A percentile compares a stretch with the other conserved stretches of the same genome.
Evolutionary conservation across 2,888 invertebrate genomes (phyloP).

Genomic region (Trachelus tabidus): DNA sequence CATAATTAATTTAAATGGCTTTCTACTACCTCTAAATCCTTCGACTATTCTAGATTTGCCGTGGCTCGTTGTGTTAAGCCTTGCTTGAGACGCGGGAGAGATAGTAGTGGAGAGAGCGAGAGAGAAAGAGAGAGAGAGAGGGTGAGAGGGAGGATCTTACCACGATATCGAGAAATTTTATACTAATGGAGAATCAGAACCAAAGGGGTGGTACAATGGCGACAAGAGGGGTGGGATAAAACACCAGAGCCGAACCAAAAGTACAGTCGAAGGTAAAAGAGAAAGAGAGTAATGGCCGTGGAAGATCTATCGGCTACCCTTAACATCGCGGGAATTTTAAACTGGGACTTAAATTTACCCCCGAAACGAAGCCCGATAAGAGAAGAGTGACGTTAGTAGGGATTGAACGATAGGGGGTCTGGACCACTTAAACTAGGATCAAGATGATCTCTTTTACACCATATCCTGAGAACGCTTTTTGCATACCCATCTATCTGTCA

Average conservation of each 20-base stretch:
- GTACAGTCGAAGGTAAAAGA: not conserved
- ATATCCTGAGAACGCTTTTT: not conserved
- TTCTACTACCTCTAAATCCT: not conserved
- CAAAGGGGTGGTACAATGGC: not conserved
- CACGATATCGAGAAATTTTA: not conserved
- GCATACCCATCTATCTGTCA: not conserved
- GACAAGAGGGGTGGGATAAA: not conserved
- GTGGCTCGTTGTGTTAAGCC: no score
- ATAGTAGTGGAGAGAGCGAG: constrained; percentile 8
- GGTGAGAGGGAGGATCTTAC: not conserved
- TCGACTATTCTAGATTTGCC: no score
- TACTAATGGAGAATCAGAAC: not conserved
- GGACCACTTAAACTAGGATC: not conserved
- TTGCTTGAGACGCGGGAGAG: constrained; percentile 4
- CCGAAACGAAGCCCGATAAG: not conserved
- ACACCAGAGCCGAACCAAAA: not conserved
- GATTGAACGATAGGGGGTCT: not conserved
- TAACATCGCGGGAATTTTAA: constrained; percentile 37
- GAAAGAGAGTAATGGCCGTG: constrained; percentile 10
- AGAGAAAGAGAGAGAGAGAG: not conserved
- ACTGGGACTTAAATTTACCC: constrained; percentile 35
- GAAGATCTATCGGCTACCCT: constrained; percentile 14
- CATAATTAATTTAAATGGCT: not conserved
- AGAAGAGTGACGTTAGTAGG: not conserved
- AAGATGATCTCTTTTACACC: not conserved